Evolutionary conservation across 2,888 invertebrate genomes (phyloP), one percentile per base, ranked within the genome.

Genomic region (Smittia sp.): DNA sequence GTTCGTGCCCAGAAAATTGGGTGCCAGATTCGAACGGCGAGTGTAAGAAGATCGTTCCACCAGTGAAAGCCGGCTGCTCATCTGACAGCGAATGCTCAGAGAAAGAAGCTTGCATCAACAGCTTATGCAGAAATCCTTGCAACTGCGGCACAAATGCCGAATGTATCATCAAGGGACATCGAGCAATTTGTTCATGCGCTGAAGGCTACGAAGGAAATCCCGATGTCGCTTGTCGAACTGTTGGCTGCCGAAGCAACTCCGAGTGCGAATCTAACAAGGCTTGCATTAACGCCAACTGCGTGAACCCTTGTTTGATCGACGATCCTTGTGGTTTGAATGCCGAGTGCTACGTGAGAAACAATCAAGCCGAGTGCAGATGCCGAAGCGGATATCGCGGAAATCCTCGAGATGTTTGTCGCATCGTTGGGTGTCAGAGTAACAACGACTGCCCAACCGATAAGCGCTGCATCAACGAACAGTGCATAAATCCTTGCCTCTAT

Each of bases 121-220:
- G 94, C 78, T 88, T 92, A 77, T 96, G 96, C 79, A 86, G 92
- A 77, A 91, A 92, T 78, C 94, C 94, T 13, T 95, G 95, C 80
- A 90, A 91, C 78, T 96, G 95, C 79, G 95, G 95, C 70, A 86
- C 87, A 46, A 90, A 94, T 78, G 90, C 94, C 46, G 87, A 90
- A 77, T 96, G 96, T 78, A 86, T 88, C 76, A 89, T 95, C 4
- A 88, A 88, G 75, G 89, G 93, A 77, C 95, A 95, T 79, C 88
- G 93, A 75, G 94, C 94, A 1, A 88, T 92, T 41, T 96, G 96
- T 80, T 91, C 92, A 1, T 96, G 96, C 80, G 86, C 88, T 77
- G 87, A 90, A 78, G 94, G 93, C 38, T 93, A 86, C 79, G 92
- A 93, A 79, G 96, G 96, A 63, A 91, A 95, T 82, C 94, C 96